phyloP scores from a whole-genome alignment of 53 echinoderm and acorn worm genomes.

The Hippasteria phrygiana region DNA sequence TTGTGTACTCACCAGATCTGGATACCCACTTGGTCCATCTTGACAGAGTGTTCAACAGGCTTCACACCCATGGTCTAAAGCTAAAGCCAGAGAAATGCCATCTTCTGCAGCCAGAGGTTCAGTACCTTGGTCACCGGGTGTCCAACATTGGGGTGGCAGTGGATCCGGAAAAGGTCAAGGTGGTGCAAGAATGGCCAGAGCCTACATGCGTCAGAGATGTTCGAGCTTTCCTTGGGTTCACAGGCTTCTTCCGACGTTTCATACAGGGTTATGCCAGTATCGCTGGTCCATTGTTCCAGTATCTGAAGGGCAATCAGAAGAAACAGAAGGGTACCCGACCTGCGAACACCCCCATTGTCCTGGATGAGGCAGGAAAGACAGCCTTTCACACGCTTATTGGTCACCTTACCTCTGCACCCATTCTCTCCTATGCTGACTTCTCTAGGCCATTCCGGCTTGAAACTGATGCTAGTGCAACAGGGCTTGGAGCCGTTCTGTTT shows the following conservation, averaged over 20 bases:
- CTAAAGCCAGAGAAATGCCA: constrained; percentile 74
- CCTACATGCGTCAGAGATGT: constrained; percentile 62
- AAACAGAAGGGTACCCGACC: neutral
- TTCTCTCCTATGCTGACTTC: constrained; percentile 65
- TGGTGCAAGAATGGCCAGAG: constrained; percentile 62
- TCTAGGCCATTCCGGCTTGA: constrained; percentile 8
- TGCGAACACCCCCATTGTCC: neutral
- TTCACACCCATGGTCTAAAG: constrained; percentile 65
- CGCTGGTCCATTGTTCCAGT: constrained; percentile 54
- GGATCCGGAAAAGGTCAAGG: constrained; percentile 69
- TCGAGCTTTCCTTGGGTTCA: constrained; percentile 68
- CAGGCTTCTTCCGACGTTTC: constrained; percentile 73
- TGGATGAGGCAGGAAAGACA: neutral
- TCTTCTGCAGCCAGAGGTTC: constrained; percentile 58
- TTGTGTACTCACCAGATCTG: constrained; percentile 43
- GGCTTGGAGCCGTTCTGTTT: constrained; percentile 27
- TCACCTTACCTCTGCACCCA: constrained; percentile 38
- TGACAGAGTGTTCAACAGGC: constrained; percentile 45
- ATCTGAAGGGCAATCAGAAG: neutral
- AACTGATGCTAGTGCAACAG: constrained; percentile 35
- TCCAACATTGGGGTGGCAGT: constrained; percentile 54
- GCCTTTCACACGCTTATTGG: constrained; percentile 53
- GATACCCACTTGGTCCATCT: constrained; percentile 49
- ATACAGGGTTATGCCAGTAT: constrained; percentile 65
- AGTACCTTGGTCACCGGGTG: constrained; percentile 65